phyloP scores from a whole-genome alignment of 2,797 vertebrate genomes.

The Fundulus diaphanus region DNA sequence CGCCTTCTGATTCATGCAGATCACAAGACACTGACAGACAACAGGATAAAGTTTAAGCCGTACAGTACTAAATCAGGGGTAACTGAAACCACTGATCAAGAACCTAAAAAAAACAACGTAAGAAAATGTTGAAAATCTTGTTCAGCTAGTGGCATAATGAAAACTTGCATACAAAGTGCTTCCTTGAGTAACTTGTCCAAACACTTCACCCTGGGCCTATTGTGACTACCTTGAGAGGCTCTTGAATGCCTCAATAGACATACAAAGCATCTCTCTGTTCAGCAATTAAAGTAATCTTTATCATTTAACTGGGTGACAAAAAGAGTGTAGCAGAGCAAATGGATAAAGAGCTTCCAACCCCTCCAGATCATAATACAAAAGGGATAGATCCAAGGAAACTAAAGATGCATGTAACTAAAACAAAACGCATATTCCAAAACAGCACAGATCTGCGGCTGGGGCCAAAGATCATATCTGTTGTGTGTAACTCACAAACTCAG shows the following conservation, averaged over 20 bases:
- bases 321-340: slow-evolving; percentile 16
- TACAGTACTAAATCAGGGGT: slow-evolving; percentile 17
- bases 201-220: slow-evolving; percentile 49
- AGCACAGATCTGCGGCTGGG: background rate
- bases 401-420: slow-evolving; percentile 37
- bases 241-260: slow-evolving; percentile 63
- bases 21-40: slow-evolving; percentile 34
- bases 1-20: slow-evolving; percentile 53
- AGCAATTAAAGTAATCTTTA: slow-evolving; percentile 48
- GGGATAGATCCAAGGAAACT: slow-evolving; percentile 28
- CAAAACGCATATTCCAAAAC: slow-evolving; percentile 50
- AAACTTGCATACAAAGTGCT: slow-evolving; percentile 24
- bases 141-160: slow-evolving; percentile 49
- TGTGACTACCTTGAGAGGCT: slow-evolving; percentile 55
- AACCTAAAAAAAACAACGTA: background rate
- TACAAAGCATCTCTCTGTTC: slow-evolving; percentile 69
- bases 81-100: slow-evolving; percentile 3
- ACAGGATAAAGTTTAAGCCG: slow-evolving; percentile 9
- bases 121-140: slow-evolving; percentile 12
- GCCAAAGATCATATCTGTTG: slow-evolving; percentile 65
- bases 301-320: slow-evolving; percentile 14
- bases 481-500: slow-evolving; percentile 53
- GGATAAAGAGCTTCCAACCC: slow-evolving; percentile 4
- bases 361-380: slow-evolving; percentile 29
- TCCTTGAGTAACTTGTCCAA: slow-evolving; percentile 60